phyloP scores from a whole-genome alignment of 2,888 invertebrate species.

The Tenthredo distinguenda region DNA sequence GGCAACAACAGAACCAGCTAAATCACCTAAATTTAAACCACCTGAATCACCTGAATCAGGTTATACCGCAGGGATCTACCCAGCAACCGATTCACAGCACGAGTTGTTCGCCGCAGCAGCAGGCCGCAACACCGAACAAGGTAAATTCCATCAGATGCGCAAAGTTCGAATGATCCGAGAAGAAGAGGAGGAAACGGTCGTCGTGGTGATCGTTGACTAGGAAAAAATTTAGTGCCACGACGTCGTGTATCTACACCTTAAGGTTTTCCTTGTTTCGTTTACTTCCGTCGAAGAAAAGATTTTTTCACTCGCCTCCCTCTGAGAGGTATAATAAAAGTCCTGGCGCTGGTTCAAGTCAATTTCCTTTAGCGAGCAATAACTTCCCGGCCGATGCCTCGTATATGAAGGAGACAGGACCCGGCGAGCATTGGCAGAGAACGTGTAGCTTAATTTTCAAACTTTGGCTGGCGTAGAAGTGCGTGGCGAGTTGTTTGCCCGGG shows the following conservation, averaged over 20 bases:
- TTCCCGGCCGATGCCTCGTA: constrained; percentile 24
- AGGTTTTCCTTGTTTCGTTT: not conserved
- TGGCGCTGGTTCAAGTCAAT: constrained; percentile 76
- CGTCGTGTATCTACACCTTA: not conserved
- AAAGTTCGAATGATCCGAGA: constrained; percentile 25
- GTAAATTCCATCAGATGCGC: constrained; percentile 30
- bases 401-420: constrained; percentile 7
- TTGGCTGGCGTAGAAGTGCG: constrained; percentile 58
- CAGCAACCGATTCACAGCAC: constrained; percentile 66
- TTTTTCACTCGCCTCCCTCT: not conserved
- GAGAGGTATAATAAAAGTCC: constrained; percentile 59
- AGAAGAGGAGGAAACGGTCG: not conserved
- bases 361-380: constrained; percentile 66
- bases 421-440: constrained; percentile 62
- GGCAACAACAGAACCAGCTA: constrained; percentile 59
- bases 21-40: constrained; percentile 72
- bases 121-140: constrained; percentile 73
- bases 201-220: not conserved
- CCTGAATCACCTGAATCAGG: constrained; percentile 73
- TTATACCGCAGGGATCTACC: constrained; percentile 34
- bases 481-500: constrained; percentile 48
- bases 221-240: not conserved
- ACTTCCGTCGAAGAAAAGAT: not conserved
- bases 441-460: constrained; percentile 67
- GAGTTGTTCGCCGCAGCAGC: constrained; percentile 58